phyloP scores from a whole-genome alignment of 2,797 vertebrate species.

The Lagocephalus sceleratus region DNA sequence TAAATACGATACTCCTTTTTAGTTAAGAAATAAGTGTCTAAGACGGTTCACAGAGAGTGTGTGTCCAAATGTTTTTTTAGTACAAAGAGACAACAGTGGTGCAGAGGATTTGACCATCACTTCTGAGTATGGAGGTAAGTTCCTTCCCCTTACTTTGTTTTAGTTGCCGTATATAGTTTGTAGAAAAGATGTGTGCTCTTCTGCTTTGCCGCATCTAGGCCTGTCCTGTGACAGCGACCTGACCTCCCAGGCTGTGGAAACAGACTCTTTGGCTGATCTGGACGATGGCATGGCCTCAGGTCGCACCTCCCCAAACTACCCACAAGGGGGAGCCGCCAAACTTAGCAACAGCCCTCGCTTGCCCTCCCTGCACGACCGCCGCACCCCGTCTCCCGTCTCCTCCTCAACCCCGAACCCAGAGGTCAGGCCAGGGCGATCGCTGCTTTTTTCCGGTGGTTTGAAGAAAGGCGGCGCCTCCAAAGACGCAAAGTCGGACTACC shows the following conservation, averaged over 20 bases:
- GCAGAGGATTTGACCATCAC: slow-evolving; percentile 84
- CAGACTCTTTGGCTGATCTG: slow-evolving; percentile 85
- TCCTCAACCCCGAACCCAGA: slow-evolving; percentile 75
- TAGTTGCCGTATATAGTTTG: neutral
- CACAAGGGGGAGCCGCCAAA: slow-evolving; percentile 72
- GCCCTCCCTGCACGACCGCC: slow-evolving; percentile 51
- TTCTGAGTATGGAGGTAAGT: slow-evolving; percentile 86
- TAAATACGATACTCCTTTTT: slow-evolving; percentile 42
- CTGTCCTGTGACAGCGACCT: slow-evolving; percentile 90
- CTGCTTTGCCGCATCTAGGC: slow-evolving; percentile 62
- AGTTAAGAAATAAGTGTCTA: neutral
- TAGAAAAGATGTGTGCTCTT: neutral
- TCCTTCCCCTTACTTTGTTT: neutral
- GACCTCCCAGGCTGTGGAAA: slow-evolving; percentile 85
- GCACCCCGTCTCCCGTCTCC: slow-evolving; percentile 68
- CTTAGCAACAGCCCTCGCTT: slow-evolving; percentile 68
- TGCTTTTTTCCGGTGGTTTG: slow-evolving; percentile 79
- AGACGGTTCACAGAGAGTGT: neutral
- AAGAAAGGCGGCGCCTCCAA: slow-evolving; percentile 64
- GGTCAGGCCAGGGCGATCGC: slow-evolving; percentile 71
- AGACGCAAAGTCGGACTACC: slow-evolving; percentile 84
- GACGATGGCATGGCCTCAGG: slow-evolving; percentile 99
- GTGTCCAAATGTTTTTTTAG: slow-evolving; percentile 59
- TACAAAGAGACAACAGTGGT: slow-evolving; percentile 81
- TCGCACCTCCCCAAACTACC: slow-evolving; percentile 86